A percentile compares a stretch with the other conserved stretches of the same genome.
Evolutionary conservation across 2,888 invertebrate genomes (phyloP).

Genomic region (Eupithecia centaureata): DNA sequence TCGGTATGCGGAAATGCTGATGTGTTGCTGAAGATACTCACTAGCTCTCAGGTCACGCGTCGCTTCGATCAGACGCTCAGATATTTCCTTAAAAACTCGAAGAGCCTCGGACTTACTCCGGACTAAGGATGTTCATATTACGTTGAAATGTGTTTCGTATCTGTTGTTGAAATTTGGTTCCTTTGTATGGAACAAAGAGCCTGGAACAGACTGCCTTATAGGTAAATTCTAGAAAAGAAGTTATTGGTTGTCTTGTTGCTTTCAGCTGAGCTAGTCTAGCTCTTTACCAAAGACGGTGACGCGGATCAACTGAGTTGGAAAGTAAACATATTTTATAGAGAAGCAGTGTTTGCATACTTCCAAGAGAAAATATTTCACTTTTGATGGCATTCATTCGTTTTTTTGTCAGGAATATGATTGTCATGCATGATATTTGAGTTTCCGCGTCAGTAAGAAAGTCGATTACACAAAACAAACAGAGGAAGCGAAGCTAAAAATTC

Average conservation of each 20-base stretch:
- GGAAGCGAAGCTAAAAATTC: neutral
- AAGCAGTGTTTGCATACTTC: conserved; percentile 21
- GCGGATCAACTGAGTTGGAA: conserved; percentile 16
- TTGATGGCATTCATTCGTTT: conserved; percentile 11
- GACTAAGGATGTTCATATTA: no score
- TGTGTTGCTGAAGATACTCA: no score
- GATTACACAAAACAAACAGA: neutral
- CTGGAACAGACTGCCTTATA: neutral
- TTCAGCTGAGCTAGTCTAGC: neutral
- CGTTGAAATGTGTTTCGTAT: neutral
- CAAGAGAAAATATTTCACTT: conserved; percentile 23
- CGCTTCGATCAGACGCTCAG: no score
- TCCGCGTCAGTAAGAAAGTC: neutral
- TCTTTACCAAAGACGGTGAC: neutral
- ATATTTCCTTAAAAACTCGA: no score
- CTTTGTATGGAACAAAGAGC: neutral
- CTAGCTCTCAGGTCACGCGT: no score
- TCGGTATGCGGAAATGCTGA: no score
- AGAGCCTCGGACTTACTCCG: no score
- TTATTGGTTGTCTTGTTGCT: neutral
- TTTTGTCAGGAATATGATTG: neutral
- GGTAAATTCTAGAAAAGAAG: neutral
- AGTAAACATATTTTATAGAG: conserved; percentile 17
- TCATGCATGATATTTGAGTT: neutral
- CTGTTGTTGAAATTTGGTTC: neutral